phyloP scores from a whole-genome alignment of 2,888 invertebrate species.

The Elgonia sp. region DNA sequence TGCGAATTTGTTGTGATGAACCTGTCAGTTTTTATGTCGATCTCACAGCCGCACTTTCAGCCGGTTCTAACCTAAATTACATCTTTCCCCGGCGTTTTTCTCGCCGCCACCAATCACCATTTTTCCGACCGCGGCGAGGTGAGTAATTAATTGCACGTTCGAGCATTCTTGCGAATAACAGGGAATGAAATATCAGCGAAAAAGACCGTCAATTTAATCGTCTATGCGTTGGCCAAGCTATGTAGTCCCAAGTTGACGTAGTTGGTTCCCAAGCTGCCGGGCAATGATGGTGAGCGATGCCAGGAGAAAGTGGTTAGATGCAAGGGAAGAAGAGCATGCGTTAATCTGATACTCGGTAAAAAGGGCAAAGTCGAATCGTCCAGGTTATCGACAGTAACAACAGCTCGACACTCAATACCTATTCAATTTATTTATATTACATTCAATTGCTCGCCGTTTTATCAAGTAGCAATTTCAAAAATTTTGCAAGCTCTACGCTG shows the following conservation, averaged over 20 bases:
- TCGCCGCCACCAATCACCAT: conserved; percentile 68
- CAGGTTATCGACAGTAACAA: conserved; percentile 16
- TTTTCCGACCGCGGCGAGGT: conserved; percentile 65
- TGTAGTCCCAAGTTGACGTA: conserved; percentile 39
- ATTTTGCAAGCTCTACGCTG: not conserved
- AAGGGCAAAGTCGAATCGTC: conserved; percentile 29
- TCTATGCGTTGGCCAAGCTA: conserved; percentile 59
- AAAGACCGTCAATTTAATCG: conserved; percentile 73
- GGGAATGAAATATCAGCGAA: conserved; percentile 72
- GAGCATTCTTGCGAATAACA: conserved; percentile 66
- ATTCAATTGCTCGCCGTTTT: not conserved
- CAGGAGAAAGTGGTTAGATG: conserved; percentile 69
- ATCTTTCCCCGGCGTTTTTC: conserved; percentile 67
- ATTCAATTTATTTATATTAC: not conserved
- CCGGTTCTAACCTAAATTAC: conserved; percentile 70
- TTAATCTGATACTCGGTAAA: conserved; percentile 53
- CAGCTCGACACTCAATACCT: not conserved
- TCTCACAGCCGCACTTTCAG: conserved; percentile 61
- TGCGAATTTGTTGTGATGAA: conserved; percentile 53
- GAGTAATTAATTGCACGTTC: conserved; percentile 73
- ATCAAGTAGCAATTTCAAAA: conserved; percentile 1
- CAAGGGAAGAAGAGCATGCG: conserved; percentile 72
- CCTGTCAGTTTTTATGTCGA: conserved; percentile 56
- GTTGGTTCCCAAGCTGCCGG: conserved; percentile 60
- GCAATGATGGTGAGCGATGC: conserved; percentile 4